A percentile compares a stretch with the other conserved stretches of the same genome.
These are phyloP conservation scores for Thinocorus orbignyianus DNA, from an alignment of 2,113 vertebrate species.

Conservation along the genomic window DNA sequence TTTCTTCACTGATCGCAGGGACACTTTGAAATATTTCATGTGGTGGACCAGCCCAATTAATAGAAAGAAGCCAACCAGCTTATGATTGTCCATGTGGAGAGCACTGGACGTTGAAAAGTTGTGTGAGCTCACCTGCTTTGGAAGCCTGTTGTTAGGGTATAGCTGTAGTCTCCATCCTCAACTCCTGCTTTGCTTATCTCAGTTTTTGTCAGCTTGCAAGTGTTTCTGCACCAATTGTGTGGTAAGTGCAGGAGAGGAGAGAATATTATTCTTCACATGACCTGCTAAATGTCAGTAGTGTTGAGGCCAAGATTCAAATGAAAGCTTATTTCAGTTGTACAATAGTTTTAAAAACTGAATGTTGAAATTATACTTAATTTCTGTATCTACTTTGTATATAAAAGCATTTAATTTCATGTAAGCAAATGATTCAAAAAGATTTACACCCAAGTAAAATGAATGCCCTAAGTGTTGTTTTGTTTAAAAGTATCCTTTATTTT, in stretches of 20 bases:
- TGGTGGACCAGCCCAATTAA: fast-evolving
- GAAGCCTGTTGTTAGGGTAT: neutral
- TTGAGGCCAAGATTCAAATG: neutral
- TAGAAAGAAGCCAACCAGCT: neutral
- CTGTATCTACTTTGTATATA: neutral
- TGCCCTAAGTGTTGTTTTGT: neutral
- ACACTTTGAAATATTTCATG: fast-evolving
- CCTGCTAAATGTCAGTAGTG: neutral
- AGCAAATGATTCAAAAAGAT: neutral
- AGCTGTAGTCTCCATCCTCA: neutral
- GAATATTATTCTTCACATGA: neutral
- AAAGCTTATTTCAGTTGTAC: neutral
- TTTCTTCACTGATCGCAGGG: neutral
- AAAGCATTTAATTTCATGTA: neutral
- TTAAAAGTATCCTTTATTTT: neutral
- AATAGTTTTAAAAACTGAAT: neutral
- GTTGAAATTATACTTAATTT: neutral
- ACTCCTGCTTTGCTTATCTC: neutral
- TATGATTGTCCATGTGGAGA: neutral
- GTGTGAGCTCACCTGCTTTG: neutral
- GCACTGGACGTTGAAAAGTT: fast-evolving
- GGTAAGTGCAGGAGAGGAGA: neutral
- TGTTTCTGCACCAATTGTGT: neutral
- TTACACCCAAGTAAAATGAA: neutral
- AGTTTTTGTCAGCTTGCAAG: neutral